These are phyloP conservation scores for Glareola pratincola DNA, from an alignment of 2,113 vertebrate genomes.

Conservation along the genomic window DNA sequence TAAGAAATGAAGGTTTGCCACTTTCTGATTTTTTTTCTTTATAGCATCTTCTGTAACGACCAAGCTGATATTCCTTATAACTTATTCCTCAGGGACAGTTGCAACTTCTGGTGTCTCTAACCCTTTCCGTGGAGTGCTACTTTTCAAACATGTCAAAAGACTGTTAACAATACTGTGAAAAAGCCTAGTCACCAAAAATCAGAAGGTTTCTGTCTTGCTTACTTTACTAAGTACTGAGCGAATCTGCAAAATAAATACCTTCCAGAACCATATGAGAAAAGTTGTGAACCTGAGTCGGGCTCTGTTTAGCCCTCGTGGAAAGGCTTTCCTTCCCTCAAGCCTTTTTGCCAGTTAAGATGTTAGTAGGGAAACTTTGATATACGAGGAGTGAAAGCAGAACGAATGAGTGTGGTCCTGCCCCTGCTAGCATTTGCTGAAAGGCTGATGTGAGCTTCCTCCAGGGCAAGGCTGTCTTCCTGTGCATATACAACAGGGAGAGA, in stretches of 20 bases:
- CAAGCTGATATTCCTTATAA: background rate
- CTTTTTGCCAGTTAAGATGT: background rate
- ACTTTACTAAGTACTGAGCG: background rate
- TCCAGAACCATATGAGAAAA: background rate
- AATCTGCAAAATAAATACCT: background rate
- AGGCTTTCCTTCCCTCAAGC: background rate
- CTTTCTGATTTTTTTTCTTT: background rate
- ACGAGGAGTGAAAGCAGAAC: background rate
- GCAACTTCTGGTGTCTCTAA: background rate
- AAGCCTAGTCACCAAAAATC: background rate
- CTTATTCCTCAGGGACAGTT: background rate
- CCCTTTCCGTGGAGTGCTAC: background rate
- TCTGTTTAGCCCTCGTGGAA: background rate
- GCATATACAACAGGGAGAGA: background rate
- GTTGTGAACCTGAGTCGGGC: background rate
- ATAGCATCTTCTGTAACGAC: background rate
- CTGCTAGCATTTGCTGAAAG: background rate
- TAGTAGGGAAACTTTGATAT: background rate
- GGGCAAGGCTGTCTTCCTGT: background rate
- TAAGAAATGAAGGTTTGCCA: background rate
- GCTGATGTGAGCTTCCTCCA: background rate
- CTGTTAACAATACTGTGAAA: background rate
- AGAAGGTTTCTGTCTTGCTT: background rate
- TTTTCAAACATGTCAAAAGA: background rate
- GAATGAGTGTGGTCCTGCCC: background rate